Evolutionary conservation across 30 jellyfish, hydroid and myxozoan species (phyloP).

Genomic region (Chrysaora quinquecirrha): DNA sequence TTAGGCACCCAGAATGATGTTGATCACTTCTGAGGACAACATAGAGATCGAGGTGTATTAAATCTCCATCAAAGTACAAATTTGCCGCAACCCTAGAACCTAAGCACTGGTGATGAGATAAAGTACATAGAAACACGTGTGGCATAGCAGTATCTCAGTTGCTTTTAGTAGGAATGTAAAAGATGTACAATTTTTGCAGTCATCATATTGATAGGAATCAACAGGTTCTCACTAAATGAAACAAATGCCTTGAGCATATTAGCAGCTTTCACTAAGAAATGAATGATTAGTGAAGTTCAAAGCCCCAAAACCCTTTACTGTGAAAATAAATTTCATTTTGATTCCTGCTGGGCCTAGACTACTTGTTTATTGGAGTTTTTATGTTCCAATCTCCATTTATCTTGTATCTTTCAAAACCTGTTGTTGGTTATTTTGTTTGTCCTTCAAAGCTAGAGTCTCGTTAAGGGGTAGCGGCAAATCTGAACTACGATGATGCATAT

Average conservation of each 20-base stretch:
- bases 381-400: background rate
- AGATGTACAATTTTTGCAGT: background rate
- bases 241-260: constrained; percentile 1
- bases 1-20: background rate
- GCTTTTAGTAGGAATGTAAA: background rate
- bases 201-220: background rate
- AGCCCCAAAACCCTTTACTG: background rate
- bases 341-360: constrained; percentile 6
- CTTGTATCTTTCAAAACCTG: constrained; percentile 1
- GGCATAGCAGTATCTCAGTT: constrained; percentile 4
- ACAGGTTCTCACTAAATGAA: background rate
- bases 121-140: background rate
- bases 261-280: background rate
- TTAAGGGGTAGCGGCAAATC: constrained; percentile 5
- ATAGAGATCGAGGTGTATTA: background rate
- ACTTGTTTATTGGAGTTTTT: background rate
- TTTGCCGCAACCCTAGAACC: background rate
- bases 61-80: background rate
- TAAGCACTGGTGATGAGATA: constrained; percentile 2
- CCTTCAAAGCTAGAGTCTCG: background rate
- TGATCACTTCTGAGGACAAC: constrained; percentile 4
- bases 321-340: background rate
- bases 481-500: background rate
- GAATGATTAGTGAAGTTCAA: background rate
- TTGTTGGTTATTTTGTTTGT: background rate